phyloP scores from a whole-genome alignment of 1,140 invertebrate genomes.

The Pogonomyrmex californicus region DNA sequence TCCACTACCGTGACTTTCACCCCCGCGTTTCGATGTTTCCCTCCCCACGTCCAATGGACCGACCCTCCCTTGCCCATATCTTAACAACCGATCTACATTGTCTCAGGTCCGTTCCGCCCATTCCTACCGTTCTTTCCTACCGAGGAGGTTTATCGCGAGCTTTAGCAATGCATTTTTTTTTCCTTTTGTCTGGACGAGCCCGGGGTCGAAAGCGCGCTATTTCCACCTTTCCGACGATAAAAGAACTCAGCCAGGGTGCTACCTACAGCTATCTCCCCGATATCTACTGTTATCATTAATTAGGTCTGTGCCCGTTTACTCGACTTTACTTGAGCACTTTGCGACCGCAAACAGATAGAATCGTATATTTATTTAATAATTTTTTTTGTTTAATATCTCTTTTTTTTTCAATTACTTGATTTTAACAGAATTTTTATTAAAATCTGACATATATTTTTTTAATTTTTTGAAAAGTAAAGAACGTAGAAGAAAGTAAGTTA shows the following conservation, averaged over 20 bases:
- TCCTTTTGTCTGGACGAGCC: conserved; percentile 3
- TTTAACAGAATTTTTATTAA: background rate
- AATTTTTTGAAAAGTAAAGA: background rate
- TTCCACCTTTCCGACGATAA: conserved; percentile 69
- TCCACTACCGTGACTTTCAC: conserved; percentile 54
- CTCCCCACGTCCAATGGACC: conserved; percentile 48
- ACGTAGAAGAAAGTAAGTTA: too few relatives aligned
- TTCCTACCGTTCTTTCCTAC: conserved; percentile 56
- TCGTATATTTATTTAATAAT: background rate
- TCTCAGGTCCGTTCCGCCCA: conserved; percentile 78
- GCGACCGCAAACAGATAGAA: conserved; percentile 18
- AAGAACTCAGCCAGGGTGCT: conserved; percentile 57
- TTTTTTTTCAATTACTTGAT: background rate
- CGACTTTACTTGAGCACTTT: conserved; percentile 15
- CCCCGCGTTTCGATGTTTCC: conserved; percentile 31
- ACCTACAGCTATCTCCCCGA: conserved; percentile 55
- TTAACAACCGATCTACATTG: conserved; percentile 86
- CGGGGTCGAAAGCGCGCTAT: conserved; percentile 53
- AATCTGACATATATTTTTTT: background rate
- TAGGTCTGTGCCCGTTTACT: conserved; percentile 45
- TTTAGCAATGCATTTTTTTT: conserved; percentile 70
- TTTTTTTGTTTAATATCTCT: background rate
- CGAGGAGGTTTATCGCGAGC: conserved; percentile 68
- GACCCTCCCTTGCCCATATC: conserved; percentile 77
- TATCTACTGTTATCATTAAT: conserved; percentile 68